A percentile compares a stretch with the other conserved stretches of the same genome.
These are phyloP conservation scores for Platichthys flesus DNA, from an alignment of 2,113 vertebrate species.

Conservation along the genomic window DNA sequence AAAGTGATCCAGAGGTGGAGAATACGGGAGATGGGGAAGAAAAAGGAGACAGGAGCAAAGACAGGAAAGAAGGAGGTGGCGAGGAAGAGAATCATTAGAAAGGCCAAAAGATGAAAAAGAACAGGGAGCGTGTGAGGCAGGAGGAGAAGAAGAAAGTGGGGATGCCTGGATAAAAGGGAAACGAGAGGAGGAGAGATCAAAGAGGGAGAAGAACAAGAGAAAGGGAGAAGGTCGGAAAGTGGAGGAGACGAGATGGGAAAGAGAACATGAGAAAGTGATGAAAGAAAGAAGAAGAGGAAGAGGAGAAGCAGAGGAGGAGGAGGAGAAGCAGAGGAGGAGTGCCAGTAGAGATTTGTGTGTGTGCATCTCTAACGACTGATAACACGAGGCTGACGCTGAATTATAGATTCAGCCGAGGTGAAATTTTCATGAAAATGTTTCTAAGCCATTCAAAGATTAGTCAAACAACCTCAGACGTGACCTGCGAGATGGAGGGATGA, in stretches of 20 bases:
- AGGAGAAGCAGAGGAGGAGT: not conserved
- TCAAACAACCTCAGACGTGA: conserved; percentile 35
- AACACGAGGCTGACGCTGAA: conserved; percentile 33
- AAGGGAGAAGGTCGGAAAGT: not conserved
- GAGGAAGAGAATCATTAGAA: too few relatives aligned
- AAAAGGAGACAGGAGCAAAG: too few relatives aligned
- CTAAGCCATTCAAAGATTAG: conserved; percentile 48
- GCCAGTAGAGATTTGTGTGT: not conserved
- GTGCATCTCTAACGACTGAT: conserved; percentile 33
- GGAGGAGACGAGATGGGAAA: not conserved
- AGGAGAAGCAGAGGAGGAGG: not conserved
- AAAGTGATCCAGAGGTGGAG: too few relatives aligned
- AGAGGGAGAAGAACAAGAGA: not conserved
- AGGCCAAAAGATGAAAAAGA: too few relatives aligned
- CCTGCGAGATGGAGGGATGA: not conserved
- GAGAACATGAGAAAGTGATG: not conserved
- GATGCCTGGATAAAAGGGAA: not conserved
- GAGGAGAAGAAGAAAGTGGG: not conserved
- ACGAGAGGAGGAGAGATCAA: not conserved
- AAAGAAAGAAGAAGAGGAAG: not conserved
- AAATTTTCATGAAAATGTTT: conserved; percentile 52
- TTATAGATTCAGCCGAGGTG: conserved; percentile 39
- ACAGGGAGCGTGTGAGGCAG: too few relatives aligned
- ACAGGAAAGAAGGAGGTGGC: too few relatives aligned
- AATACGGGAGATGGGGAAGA: too few relatives aligned